Evolutionary conservation across 2,888 invertebrate genomes (phyloP).

Genomic region (Dryobota labecula): DNA sequence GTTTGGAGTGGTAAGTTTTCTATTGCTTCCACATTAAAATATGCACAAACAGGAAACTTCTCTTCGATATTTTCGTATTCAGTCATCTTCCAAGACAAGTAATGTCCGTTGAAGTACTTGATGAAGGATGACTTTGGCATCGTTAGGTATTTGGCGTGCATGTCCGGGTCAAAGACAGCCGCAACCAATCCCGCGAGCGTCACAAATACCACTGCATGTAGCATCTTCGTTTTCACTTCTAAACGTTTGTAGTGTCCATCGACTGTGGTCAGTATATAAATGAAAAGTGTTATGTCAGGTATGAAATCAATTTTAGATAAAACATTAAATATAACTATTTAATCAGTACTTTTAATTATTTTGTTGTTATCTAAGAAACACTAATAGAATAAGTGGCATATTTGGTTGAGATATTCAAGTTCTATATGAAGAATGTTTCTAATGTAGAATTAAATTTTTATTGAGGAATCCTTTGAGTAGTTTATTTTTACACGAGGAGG

Average conservation of each 20-base stretch:
- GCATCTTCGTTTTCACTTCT: not conserved
- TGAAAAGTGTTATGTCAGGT: not conserved
- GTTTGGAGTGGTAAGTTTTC: not conserved
- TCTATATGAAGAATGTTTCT: not conserved
- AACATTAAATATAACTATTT: not conserved
- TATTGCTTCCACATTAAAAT: not conserved
- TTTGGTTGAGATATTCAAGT: not conserved
- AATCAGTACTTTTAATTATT: not conserved
- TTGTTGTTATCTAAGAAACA: not conserved
- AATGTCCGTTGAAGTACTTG: conserved; percentile 54
- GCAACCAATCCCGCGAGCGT: not conserved
- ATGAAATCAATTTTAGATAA: not conserved
- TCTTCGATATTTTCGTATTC: conserved; percentile 12
- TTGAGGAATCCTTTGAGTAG: too few species aligned
- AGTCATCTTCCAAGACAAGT: conserved; percentile 48
- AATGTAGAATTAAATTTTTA: not conserved
- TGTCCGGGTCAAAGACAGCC: not conserved
- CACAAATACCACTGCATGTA: conserved; percentile 17
- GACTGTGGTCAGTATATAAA: conserved; percentile 11
- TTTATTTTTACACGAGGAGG: not conserved
- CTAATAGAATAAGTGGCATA: not conserved
- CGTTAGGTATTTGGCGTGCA: conserved; percentile 24
- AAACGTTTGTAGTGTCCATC: not conserved
- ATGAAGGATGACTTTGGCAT: conserved; percentile 43
- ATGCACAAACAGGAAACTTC: not conserved